phyloP scores from a whole-genome alignment of 2,888 invertebrate genomes.

The Stictocephala bisonia region DNA sequence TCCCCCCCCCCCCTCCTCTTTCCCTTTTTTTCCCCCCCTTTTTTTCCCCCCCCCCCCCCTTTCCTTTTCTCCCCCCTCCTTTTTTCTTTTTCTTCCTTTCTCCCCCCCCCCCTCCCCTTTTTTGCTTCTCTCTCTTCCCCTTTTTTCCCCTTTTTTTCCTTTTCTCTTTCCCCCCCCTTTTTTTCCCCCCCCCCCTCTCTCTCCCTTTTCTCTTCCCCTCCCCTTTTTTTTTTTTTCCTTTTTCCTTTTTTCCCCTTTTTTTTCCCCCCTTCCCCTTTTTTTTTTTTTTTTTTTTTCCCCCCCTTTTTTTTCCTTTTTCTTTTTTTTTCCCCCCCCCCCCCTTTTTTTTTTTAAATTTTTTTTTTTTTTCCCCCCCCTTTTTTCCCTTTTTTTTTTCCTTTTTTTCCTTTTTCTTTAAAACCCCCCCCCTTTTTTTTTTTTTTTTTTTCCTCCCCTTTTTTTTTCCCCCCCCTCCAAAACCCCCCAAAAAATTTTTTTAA shows the following conservation, averaged over 20 bases:
- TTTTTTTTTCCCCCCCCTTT: background rate
- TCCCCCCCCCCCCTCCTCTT: background rate
- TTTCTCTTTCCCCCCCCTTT: too few relatives aligned
- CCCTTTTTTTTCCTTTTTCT: slow-evolving; percentile 5
- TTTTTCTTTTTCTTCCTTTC: background rate
- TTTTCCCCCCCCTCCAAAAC: slow-evolving; percentile 42
- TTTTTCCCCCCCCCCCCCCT: slow-evolving; percentile 1
- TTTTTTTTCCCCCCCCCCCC: background rate
- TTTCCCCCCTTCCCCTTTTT: background rate
- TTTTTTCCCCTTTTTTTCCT: too few relatives aligned
- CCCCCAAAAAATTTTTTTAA: slow-evolving; percentile 33
- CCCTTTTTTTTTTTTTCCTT: slow-evolving; percentile 8
- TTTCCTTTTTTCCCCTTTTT: background rate
- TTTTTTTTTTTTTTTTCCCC: slow-evolving; percentile 17
- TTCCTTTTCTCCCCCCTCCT: background rate
- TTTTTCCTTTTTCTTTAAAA: background rate
- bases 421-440: too few relatives aligned
- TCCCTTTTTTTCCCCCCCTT: background rate
- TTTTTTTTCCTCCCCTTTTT: slow-evolving; percentile 6
- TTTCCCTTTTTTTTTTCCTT: background rate
- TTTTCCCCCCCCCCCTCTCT: too few relatives aligned
- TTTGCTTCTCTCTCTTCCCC: background rate
- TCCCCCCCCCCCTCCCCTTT: background rate
- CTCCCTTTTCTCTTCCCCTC: too few relatives aligned
- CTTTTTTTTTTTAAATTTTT: background rate